These are phyloP conservation scores for Drymonia ruficornis DNA, from an alignment of 2,888 invertebrate species.

Conservation along the genomic window DNA sequence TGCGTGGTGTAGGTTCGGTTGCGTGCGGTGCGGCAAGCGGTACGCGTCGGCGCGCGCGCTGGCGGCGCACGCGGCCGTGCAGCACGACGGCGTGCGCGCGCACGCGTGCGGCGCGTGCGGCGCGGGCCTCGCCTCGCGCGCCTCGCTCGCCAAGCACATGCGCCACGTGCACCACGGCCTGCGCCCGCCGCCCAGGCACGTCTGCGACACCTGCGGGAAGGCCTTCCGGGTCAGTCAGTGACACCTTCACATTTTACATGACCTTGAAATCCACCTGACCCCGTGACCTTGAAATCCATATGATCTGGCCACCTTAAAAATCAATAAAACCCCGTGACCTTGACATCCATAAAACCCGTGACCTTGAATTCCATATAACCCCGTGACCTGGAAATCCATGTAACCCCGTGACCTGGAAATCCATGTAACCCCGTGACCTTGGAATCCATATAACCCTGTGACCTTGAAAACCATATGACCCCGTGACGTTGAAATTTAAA, in stretches of 20 bases:
- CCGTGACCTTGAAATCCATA: not conserved
- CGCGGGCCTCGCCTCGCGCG: constrained; percentile 61
- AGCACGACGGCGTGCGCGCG: constrained; percentile 70
- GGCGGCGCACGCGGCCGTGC: constrained; percentile 53
- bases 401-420: too few species aligned
- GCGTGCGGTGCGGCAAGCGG: constrained; percentile 58
- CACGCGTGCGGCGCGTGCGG: constrained; percentile 71
- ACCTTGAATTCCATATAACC: too few species aligned
- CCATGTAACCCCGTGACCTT: too few species aligned
- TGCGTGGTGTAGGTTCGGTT: constrained; percentile 34
- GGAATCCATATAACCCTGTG: too few species aligned
- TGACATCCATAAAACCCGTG: too few species aligned
- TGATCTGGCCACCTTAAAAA: too few species aligned
- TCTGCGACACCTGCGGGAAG: constrained; percentile 72
- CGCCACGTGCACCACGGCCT: constrained; percentile 54
- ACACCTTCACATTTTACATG: not conserved
- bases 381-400: too few species aligned
- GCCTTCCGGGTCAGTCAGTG: constrained; percentile 59
- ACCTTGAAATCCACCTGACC: not conserved
- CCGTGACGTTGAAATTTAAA: too few species aligned
- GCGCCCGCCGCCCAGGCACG: constrained; percentile 54
- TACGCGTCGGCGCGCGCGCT: constrained; percentile 46
- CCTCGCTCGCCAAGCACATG: constrained; percentile 62
- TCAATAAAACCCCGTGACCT: too few species aligned
- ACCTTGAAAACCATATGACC: too few species aligned